Conservation (phyloP, 2,113 vertebrate genomes). For the Scytalopus superciliaris region DNA sequence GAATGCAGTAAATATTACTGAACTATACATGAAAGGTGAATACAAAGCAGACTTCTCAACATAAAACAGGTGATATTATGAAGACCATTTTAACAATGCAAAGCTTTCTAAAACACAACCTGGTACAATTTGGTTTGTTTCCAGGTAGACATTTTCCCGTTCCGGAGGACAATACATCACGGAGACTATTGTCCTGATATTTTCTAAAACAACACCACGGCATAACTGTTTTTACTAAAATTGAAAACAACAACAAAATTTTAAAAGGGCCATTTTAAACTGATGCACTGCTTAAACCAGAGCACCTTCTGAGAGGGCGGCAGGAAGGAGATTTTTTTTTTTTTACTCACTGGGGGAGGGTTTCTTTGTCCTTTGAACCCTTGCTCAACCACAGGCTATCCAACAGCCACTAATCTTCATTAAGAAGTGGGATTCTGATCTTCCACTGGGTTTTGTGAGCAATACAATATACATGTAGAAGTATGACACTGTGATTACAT, state of each 20-base stretch:
- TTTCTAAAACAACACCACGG: not conserved
- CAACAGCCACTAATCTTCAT: not conserved
- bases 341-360: not conserved
- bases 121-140: not conserved
- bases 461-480: not conserved
- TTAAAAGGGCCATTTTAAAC: not conserved
- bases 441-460: not conserved
- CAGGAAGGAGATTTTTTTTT: not conserved
- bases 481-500: not conserved
- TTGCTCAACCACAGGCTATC: not conserved
- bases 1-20: rapidly evolving
- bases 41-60: not conserved
- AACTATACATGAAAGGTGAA: not conserved
- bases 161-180: not conserved
- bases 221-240: not conserved
- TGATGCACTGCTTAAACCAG: not conserved
- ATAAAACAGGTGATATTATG: not conserved
- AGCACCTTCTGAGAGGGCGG: not conserved
- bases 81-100: not conserved
- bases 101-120: not conserved
- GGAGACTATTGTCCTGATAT: rapidly evolving
- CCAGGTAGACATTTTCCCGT: not conserved
- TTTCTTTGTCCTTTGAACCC: not conserved
- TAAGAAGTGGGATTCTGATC: not conserved
- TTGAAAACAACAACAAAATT: not conserved